Evolutionary conservation across 2,113 vertebrate genomes (phyloP).

Genomic region (Tinamus guttatus): DNA sequence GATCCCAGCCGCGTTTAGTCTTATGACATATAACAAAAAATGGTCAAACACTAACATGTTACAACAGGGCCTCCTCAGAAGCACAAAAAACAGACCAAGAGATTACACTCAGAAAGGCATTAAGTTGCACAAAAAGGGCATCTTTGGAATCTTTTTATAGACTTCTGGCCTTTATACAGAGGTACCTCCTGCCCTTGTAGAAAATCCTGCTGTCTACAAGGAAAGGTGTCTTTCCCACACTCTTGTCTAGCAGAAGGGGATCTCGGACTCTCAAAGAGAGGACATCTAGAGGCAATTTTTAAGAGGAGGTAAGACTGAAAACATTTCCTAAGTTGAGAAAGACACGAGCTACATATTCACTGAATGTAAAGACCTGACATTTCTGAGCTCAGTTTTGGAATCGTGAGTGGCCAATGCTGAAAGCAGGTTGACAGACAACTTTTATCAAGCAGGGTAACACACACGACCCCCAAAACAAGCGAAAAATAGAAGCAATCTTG

Average conservation of each 20-base stretch:
- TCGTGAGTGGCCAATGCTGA: rapidly evolving
- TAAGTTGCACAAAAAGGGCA: neutral
- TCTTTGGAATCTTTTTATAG: neutral
- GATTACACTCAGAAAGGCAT: neutral
- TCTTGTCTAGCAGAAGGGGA: neutral
- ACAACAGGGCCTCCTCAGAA: neutral
- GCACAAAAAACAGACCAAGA: neutral
- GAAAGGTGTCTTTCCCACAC: neutral
- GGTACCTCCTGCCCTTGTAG: neutral
- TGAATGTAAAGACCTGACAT: neutral
- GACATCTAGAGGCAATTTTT: neutral
- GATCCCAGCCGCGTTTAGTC: neutral
- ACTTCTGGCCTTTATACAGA: neutral
- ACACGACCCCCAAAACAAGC: neutral
- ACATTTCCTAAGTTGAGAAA: neutral
- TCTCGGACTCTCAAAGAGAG: neutral
- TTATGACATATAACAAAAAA: neutral
- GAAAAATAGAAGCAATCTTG: neutral
- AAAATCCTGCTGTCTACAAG: neutral
- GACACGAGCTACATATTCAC: rapidly evolving
- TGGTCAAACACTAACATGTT: neutral
- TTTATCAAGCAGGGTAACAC: neutral
- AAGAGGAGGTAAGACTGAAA: neutral
- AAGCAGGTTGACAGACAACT: neutral
- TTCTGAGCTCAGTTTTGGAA: neutral